Conservation (phyloP, 1,140 invertebrate species). For the Alviniconcha marisindica region DNA sequence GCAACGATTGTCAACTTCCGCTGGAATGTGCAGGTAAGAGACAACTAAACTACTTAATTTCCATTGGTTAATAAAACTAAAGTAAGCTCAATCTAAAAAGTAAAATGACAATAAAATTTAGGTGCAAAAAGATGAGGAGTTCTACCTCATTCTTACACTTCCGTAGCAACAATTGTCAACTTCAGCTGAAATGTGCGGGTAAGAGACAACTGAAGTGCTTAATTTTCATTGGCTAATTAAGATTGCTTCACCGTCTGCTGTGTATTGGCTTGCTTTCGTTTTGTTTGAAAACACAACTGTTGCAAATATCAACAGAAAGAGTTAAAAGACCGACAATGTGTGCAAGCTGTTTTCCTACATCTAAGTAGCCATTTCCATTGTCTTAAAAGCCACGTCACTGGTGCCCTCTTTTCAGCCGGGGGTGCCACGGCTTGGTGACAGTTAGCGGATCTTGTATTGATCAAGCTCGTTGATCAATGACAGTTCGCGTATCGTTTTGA, state of each 20-base stretch:
- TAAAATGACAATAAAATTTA: neutral
- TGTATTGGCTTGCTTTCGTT: no score
- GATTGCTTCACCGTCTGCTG: no score
- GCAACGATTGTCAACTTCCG: constrained; percentile 44
- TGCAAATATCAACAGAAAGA: no score
- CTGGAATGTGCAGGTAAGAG: constrained; percentile 35
- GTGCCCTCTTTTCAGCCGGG: no score
- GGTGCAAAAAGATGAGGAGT: neutral
- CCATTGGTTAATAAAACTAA: constrained; percentile 17
- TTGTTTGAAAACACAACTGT: no score
- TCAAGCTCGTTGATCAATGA: no score
- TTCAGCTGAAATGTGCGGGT: constrained; percentile 41
- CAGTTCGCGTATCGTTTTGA: no score
- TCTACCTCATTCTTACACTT: neutral
- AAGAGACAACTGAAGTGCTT: neutral
- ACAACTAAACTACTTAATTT: neutral
- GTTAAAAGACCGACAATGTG: neutral
- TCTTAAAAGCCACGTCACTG: no score
- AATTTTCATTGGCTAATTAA: constrained; percentile 18
- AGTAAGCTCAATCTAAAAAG: neutral
- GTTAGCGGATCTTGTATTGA: no score
- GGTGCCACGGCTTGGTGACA: no score
- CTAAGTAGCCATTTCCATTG: no score
- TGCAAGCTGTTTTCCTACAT: neutral
- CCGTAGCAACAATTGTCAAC: constrained; percentile 42